Conservation (phyloP, 2,797 vertebrate genomes). For the Platyrinchus mystaceus region DNA sequence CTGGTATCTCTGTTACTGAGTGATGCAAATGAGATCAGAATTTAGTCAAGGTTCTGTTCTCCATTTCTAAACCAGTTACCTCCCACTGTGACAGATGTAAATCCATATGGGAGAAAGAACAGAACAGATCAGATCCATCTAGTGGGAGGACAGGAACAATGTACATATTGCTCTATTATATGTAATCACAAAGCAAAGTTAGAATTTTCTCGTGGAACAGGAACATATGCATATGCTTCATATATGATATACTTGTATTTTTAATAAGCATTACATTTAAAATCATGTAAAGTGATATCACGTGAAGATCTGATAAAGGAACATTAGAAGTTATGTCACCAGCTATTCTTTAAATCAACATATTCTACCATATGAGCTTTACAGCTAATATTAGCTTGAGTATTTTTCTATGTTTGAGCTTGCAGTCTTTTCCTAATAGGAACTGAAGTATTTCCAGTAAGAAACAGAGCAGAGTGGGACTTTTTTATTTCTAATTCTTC, state of each 20-base stretch:
- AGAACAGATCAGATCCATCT: background rate
- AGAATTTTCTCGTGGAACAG: background rate
- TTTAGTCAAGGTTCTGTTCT: constrained; percentile 3
- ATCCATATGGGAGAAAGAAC: constrained; percentile 9
- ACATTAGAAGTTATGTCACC: background rate
- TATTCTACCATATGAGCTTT: background rate
- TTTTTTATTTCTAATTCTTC: background rate
- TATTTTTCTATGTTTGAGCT: constrained; percentile 7
- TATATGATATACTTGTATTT: background rate
- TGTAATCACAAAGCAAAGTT: background rate
- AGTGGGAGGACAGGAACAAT: constrained; percentile 21
- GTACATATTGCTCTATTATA: background rate
- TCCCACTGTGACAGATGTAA: constrained; percentile 21
- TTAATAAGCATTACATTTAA: background rate
- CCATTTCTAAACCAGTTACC: background rate
- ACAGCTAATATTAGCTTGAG: background rate
- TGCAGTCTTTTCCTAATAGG: background rate
- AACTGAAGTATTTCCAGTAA: background rate
- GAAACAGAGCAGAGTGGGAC: background rate
- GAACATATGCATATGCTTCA: background rate
- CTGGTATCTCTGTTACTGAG: background rate
- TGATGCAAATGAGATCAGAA: constrained; percentile 11
- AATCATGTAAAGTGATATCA: background rate
- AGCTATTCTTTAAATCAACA: background rate
- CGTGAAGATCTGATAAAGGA: background rate